Evolutionary conservation across 2,113 vertebrate species (phyloP).

Genomic region (Gymnocephalus cernua): DNA sequence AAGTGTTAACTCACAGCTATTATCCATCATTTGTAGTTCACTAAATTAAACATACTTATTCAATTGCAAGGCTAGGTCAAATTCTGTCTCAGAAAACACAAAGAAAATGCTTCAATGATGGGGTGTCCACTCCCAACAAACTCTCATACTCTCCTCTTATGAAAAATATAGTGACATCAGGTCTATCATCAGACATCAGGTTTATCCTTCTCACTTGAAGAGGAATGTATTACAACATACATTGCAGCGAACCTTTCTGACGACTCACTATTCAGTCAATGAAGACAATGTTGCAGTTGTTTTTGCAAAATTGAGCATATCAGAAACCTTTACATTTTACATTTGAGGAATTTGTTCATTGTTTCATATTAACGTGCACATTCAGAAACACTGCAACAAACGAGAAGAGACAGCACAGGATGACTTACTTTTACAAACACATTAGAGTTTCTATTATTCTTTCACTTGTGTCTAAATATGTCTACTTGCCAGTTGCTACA

Average conservation of each 20-base stretch:
- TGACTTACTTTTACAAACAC: not conserved
- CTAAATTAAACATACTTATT: not conserved
- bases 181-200: too few species aligned
- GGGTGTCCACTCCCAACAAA: too few species aligned
- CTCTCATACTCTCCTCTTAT: too few species aligned
- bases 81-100: not conserved
- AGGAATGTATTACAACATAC: too few species aligned
- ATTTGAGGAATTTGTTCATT: not conserved
- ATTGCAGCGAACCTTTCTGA: too few species aligned
- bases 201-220: too few species aligned
- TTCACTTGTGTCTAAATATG: too few species aligned
- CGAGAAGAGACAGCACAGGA: not conserved
- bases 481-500: too few species aligned
- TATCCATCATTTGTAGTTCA: not conserved
- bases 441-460: not conserved
- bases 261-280: too few species aligned
- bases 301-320: too few species aligned
- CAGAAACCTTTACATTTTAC: not conserved
- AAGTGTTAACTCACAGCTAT: not conserved
- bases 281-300: too few species aligned
- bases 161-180: too few species aligned
- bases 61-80: not conserved
- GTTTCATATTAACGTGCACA: not conserved
- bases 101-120: not conserved
- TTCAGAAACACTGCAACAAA: not conserved